A percentile compares a stretch with the other conserved stretches of the same genome.
Evolutionary conservation across 2,797 vertebrate species (phyloP).

Genomic region (Sebastes paucispinis): DNA sequence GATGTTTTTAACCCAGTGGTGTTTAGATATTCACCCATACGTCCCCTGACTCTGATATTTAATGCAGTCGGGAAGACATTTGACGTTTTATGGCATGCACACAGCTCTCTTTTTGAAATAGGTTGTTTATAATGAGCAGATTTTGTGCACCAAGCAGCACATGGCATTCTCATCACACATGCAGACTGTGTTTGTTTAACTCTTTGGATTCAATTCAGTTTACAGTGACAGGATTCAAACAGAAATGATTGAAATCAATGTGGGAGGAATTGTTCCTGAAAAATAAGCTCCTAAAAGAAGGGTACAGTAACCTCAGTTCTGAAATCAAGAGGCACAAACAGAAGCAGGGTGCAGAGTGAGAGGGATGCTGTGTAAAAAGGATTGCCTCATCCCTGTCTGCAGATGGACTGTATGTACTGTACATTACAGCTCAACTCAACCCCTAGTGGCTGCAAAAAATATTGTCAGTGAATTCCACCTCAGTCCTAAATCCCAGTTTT

Average conservation of each 20-base stretch:
- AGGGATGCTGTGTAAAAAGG: background rate
- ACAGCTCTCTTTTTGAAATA: constrained; percentile 6
- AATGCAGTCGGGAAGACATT: background rate
- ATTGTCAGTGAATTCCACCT: constrained; percentile 21
- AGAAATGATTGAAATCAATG: constrained; percentile 17
- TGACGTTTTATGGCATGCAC: background rate
- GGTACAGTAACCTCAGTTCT: background rate
- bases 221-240: background rate
- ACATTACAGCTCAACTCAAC: constrained; percentile 57
- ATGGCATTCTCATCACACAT: background rate
- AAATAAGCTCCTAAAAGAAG: background rate
- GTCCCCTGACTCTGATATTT: constrained; percentile 1
- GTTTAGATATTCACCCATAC: background rate
- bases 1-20: background rate
- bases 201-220: constrained; percentile 11
- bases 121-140: constrained; percentile 2
- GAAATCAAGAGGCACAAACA: constrained; percentile 14
- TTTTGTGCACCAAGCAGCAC: background rate
- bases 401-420: constrained; percentile 22
- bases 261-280: constrained; percentile 12
- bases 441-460: constrained; percentile 68
- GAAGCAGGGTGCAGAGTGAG: background rate
- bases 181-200: background rate
- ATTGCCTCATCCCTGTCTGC: constrained; percentile 12
- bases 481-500: constrained; percentile 34